Conservation (phyloP, 2,113 vertebrate species). For the Ginglymostoma cirratum region DNA sequence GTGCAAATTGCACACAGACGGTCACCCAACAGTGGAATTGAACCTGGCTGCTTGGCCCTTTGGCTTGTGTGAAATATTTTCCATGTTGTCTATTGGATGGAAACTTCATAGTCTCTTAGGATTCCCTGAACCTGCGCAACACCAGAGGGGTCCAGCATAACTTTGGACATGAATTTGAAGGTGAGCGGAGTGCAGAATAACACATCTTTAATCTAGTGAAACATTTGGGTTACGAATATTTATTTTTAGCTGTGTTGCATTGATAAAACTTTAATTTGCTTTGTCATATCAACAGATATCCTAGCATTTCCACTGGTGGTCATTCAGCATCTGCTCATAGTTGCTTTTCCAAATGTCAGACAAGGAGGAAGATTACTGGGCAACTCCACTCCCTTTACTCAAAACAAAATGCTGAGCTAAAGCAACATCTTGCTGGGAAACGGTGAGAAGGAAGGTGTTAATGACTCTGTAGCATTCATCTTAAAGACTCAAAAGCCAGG, state of each 20-base stretch:
- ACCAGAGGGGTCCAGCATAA: background rate
- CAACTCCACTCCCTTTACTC: background rate
- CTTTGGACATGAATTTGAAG: background rate
- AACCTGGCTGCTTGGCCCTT: too few relatives aligned
- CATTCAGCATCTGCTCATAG: background rate
- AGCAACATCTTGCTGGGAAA: background rate
- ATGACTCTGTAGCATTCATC: background rate
- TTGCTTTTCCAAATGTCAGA: background rate
- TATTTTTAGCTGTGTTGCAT: background rate
- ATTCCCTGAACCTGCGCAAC: background rate
- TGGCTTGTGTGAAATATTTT: too few relatives aligned
- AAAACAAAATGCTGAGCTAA: background rate
- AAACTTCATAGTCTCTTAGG: background rate
- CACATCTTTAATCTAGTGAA: background rate
- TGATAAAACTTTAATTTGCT: background rate
- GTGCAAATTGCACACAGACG: too few relatives aligned
- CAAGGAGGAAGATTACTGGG: background rate
- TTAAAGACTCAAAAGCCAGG: background rate
- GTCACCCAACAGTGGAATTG: too few relatives aligned
- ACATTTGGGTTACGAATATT: background rate
- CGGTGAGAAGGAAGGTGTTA: background rate
- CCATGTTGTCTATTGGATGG: background rate
- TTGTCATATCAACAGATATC: background rate
- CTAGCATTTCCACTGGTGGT: background rate
- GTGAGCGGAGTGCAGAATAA: background rate